Base-by-base conservation (phyloP, 2,797 vertebrate genomes). In the Pangasius macronema region DNA sequence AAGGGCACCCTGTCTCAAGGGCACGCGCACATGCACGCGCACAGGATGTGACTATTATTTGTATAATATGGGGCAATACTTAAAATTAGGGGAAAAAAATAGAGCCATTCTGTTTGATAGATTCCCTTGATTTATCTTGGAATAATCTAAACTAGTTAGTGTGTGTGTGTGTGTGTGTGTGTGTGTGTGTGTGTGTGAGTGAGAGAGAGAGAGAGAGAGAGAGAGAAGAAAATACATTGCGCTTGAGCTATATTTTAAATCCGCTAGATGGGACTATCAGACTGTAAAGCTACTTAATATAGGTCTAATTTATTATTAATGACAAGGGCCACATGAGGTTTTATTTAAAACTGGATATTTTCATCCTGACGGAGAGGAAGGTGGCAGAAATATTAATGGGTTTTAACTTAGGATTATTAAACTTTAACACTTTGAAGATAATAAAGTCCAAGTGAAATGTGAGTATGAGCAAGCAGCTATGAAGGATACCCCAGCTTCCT, bases 1-100 rank as follows among this genome's bases (percentile, higher is more conserved):
- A 93, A 93, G 92, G 91, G 90, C 93, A 94, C 93, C 92, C 36
- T 90, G 90, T 93, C 93, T 95, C 94, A 95, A 95, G 95, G 95
- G 93, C 95, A 49, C 73, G 27, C 33, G 90, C 85, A 88, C 87
- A 88, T 94, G 92, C 94, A 42, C 81, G 51, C 59, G 90, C 86
- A 89, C 86, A 88, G 89, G 59, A 73, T 85, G 73, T 87, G 92
- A 53, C 89, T 89, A 94, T 94, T 94, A 93, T 91, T 92, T 90
- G 87, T 91, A 94, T 92, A 95, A 93, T 93, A 95, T 94, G 93
- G 93, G 93, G 91, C 93, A 27, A 13, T 79, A 36, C 24, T 5
- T 1, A 46, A 13, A 42, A 42, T 42, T 42, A 42, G 42, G 8
- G 0, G 8, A 42, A 8, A 42, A 6, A 42, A 42, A 5, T 75